Evolutionary conservation across 2,113 vertebrate species (phyloP).

Genomic region (Caranx ignobilis): DNA sequence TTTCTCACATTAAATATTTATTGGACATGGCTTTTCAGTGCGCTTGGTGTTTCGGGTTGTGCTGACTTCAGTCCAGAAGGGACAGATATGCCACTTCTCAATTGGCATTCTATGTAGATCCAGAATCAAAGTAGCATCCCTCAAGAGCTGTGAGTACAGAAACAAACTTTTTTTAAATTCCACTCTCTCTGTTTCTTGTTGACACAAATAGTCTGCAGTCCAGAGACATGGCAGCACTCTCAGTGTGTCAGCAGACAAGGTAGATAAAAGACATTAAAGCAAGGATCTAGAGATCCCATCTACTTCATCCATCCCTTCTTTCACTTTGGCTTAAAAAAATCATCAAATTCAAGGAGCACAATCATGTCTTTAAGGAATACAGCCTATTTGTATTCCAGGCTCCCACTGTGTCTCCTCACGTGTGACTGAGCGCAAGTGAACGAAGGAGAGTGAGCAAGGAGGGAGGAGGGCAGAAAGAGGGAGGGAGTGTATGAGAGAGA

Average conservation of each 20-base stretch:
- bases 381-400: constrained; percentile 85
- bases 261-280: constrained; percentile 42
- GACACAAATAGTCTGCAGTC: constrained; percentile 6
- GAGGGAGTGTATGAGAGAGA: constrained; percentile 67
- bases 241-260: constrained; percentile 23
- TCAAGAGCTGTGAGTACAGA: constrained; percentile 10
- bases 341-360: constrained; percentile 72
- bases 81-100: constrained; percentile 5
- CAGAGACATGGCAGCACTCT: background rate
- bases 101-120: background rate
- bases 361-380: constrained; percentile 82
- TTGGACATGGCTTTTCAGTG: constrained; percentile 12
- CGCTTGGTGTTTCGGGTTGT: background rate
- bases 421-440: constrained; percentile 82
- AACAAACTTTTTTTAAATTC: background rate
- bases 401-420: constrained; percentile 75
- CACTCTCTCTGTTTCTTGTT: background rate
- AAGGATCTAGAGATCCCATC: constrained; percentile 44
- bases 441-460: constrained; percentile 71
- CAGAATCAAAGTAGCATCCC: background rate
- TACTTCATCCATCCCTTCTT: constrained; percentile 23
- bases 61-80: background rate
- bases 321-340: constrained; percentile 36
- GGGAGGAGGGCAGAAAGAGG: constrained; percentile 63
- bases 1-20: constrained; percentile 48